Base-by-base conservation (phyloP, 2,888 invertebrate species). In the Stramonita haemastoma region DNA sequence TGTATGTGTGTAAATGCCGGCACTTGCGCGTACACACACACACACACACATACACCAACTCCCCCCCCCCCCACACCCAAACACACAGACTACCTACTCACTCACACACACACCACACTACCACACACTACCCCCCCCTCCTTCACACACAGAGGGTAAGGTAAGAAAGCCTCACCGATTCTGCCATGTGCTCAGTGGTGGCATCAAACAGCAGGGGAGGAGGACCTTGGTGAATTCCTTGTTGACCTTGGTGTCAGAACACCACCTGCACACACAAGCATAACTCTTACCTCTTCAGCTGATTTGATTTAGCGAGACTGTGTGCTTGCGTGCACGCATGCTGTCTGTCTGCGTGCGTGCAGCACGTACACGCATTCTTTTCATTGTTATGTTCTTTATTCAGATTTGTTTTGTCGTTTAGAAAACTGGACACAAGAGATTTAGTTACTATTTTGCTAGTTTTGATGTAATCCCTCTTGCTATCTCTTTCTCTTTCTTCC, bases 141-240 rank as follows among this genome's bases (percentile, higher is more conserved):
- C 79, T 56, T 17, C 34, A 46, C 81, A 32, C 60, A 8, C 2
- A 79, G 2, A 79, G 77, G n/a, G n/a, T n/a, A n/a, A n/a, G n/a
- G n/a, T n/a, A 60, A 11, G 19, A 26, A 87, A 26, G 15, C 89
- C 94, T 93, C 91, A 96, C 95, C 93, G 97, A 97, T 89, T 97
- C 97, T 90, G 97, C 97, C 17, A 98, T 96, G 94, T 97, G 97
- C 94, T 98, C 98, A n/a, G 97, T 97, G 79, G 98, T 97, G 57
- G 97, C 97, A 95, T 98, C 98, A 94, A 98, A 97, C 86, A 98
- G 97, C 91, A 98, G 97, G 0, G 98, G 97, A 98, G 97, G 84
- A 98, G 96, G 19, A 98, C 96, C 84, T 97, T 97, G 5, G 97
- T 96, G 0, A 97, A 97, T 94, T 95, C 94, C 60, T 93, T 91